These are phyloP conservation scores for Brachionus rubens DNA, from an alignment of 1,140 invertebrate genomes.

Conservation along the genomic window DNA sequence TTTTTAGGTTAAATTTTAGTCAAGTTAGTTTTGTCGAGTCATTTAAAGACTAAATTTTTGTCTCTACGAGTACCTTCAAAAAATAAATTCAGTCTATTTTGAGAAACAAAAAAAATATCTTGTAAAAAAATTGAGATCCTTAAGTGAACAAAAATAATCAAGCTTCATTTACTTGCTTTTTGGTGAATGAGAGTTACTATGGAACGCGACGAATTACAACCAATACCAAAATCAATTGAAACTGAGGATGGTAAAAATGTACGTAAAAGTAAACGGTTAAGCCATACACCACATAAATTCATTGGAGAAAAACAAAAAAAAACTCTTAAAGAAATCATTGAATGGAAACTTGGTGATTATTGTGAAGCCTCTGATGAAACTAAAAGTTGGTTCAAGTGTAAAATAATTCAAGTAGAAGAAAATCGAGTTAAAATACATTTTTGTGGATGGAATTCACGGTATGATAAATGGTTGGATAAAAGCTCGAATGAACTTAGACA, in stretches of 20 bases:
- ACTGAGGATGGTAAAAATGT: no score
- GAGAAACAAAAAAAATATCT: no score
- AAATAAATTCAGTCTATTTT: no score
- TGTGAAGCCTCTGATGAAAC: neutral
- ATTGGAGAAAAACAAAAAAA: no score
- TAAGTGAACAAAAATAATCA: no score
- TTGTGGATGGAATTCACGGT: constrained; percentile 81
- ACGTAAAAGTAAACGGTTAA: neutral
- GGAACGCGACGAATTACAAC: neutral
- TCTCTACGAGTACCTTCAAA: no score
- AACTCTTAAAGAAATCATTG: neutral
- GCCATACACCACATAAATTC: neutral
- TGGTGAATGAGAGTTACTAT: neutral
- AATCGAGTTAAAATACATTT: constrained; percentile 79
- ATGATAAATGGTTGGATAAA: constrained; percentile 76
- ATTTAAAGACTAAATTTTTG: no score
- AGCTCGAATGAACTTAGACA: constrained; percentile 53
- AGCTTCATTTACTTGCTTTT: neutral
- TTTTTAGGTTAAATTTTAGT: no score
- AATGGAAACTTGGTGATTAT: constrained; percentile 3
- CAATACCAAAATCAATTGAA: neutral
- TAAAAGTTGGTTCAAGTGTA: constrained; percentile 8
- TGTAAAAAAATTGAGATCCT: no score
- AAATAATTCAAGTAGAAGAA: constrained; percentile 74
- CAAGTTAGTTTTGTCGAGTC: no score